Evolutionary conservation across 2,113 vertebrate genomes (phyloP).

Genomic region (Poecilia latipinna): DNA sequence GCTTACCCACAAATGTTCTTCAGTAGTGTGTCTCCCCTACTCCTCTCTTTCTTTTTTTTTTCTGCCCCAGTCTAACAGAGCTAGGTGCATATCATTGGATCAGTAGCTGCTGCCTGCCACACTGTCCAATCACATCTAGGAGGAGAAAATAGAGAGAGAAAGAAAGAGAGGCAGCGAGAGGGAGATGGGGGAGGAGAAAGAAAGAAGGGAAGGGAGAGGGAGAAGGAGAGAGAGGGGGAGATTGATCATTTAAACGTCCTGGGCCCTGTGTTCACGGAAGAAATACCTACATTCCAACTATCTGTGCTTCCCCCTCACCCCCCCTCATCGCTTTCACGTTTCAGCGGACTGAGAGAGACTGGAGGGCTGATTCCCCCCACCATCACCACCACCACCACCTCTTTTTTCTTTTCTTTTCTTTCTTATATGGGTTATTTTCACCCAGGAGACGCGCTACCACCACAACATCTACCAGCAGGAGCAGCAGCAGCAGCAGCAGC

Average conservation of each 20-base stretch:
- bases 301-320: not conserved
- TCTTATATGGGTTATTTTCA: constrained; percentile 46
- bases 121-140: constrained; percentile 88
- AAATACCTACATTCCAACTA: constrained; percentile 34
- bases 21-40: constrained; percentile 26
- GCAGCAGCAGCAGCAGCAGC: constrained; percentile 22
- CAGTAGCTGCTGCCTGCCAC: constrained; percentile 88
- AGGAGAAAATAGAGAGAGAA: constrained; percentile 46
- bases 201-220: constrained; percentile 29
- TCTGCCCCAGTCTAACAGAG: constrained; percentile 61
- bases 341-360: constrained; percentile 20
- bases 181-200: constrained; percentile 49
- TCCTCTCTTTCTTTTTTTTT: constrained; percentile 8
- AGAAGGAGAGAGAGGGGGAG: constrained; percentile 45
- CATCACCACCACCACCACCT: too few relatives aligned
- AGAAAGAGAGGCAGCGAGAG: constrained; percentile 35
- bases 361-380: not conserved
- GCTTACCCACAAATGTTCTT: constrained; percentile 3
- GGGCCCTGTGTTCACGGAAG: constrained; percentile 64
- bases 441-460: constrained; percentile 49
- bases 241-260: constrained; percentile 76
- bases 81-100: constrained; percentile 86
- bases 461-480: constrained; percentile 35
- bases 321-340: not conserved
- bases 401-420: not conserved